Conservation (phyloP, 2,113 vertebrate genomes). For the Cottus gobio region DNA sequence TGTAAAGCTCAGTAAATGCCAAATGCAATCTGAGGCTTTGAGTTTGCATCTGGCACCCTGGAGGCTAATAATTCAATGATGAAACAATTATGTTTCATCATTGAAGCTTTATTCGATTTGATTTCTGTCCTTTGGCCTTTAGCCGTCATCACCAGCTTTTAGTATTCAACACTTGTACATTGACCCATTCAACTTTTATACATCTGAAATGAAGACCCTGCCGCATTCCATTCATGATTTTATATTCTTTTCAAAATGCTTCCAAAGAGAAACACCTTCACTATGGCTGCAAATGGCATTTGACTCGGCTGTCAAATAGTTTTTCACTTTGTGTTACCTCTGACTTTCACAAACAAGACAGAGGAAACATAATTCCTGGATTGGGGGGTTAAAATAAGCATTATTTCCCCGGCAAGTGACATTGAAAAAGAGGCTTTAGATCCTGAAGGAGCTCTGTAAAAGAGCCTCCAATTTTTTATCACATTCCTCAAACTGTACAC, state of each 20-base stretch:
- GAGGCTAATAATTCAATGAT: background rate
- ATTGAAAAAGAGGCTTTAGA: constrained; percentile 27
- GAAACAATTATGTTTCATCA: background rate
- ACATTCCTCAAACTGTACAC: constrained; percentile 43
- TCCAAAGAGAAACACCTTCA: background rate
- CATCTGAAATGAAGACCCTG: background rate
- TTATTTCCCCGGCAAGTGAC: constrained; percentile 12
- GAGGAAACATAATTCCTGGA: constrained; percentile 32
- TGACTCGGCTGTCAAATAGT: constrained; percentile 10
- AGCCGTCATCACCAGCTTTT: background rate
- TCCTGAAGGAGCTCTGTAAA: background rate
- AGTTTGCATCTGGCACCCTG: background rate
- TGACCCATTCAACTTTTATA: background rate
- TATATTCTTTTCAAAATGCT: background rate
- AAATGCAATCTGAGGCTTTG: background rate
- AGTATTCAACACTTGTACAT: background rate
- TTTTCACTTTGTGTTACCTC: no score
- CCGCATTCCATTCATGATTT: background rate
- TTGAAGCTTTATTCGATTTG: background rate
- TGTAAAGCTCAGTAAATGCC: background rate
- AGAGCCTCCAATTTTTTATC: background rate
- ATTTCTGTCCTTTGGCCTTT: background rate
- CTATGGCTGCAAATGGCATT: background rate
- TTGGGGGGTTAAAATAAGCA: constrained; percentile 37
- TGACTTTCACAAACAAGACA: no score